Percentiles rank a stretch among this genome's conserved stretches.
These are phyloP conservation scores for Tetranychus cinnabarinus DNA, from an alignment of 1,140 invertebrate genomes.

Conservation along the genomic window DNA sequence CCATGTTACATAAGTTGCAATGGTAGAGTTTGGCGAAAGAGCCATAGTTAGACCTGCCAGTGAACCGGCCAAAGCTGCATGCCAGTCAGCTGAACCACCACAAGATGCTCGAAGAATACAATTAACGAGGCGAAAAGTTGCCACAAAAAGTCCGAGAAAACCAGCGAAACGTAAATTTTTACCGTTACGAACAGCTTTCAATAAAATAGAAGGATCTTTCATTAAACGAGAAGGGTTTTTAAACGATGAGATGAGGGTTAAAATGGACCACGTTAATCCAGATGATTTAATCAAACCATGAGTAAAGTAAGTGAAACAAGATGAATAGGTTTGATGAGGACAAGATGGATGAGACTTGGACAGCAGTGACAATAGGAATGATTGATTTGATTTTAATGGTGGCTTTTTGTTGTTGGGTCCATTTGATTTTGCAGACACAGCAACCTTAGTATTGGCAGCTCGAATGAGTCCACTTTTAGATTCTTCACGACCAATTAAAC, in stretches of 20 bases:
- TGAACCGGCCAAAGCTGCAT: slow-evolving; percentile 10
- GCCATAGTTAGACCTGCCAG: slow-evolving; percentile 10
- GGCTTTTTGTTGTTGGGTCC: too few relatives aligned
- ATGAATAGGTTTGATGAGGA: too few relatives aligned
- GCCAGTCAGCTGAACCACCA: background rate
- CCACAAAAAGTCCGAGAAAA: slow-evolving; percentile 1
- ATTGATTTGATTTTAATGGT: too few relatives aligned
- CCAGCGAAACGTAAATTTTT: background rate
- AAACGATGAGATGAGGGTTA: background rate
- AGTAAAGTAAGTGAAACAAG: background rate
- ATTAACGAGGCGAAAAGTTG: slow-evolving; percentile 1
- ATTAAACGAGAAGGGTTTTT: background rate
- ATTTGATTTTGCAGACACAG: too few relatives aligned
- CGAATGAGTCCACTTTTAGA: background rate
- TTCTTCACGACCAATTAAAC: background rate
- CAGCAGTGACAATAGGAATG: too few relatives aligned
- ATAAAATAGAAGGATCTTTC: background rate
- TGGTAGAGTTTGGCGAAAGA: slow-evolving; percentile 9
- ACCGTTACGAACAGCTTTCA: background rate
- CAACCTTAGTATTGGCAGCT: too few relatives aligned
- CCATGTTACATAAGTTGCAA: slow-evolving; percentile 12
- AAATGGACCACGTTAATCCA: too few relatives aligned
- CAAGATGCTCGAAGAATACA: slow-evolving; percentile 8
- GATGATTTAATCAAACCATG: background rate
- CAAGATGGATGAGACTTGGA: too few relatives aligned